A percentile compares a stretch with the other conserved stretches of the same genome.
phyloP scores from a whole-genome alignment of 1,140 invertebrate genomes.

The Notospermus geniculatus region DNA sequence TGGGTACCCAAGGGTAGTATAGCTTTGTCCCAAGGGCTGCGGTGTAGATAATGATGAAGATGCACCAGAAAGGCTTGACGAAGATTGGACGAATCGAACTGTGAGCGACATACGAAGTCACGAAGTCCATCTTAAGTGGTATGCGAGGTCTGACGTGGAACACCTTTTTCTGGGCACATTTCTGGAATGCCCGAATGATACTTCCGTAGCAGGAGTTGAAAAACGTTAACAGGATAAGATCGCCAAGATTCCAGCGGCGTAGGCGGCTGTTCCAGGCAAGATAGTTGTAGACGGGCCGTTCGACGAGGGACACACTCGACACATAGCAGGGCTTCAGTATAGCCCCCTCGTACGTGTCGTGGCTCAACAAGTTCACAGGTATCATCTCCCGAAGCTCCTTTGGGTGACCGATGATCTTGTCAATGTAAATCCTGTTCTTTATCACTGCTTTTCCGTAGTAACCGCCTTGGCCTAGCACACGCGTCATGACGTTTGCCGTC shows the following conservation, averaged over 20 bases:
- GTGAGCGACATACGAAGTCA: slow-evolving; percentile 41
- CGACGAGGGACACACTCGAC: slow-evolving; percentile 31
- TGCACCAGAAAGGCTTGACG: slow-evolving; percentile 43
- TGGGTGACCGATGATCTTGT: slow-evolving; percentile 39
- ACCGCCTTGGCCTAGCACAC: slow-evolving; percentile 38
- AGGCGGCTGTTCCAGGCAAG: slow-evolving; percentile 46
- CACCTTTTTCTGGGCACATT: slow-evolving; percentile 29
- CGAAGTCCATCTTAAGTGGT: slow-evolving; percentile 40
- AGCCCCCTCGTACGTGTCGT: slow-evolving; percentile 49
- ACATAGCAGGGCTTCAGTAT: slow-evolving; percentile 38
- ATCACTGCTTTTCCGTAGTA: slow-evolving; percentile 47
- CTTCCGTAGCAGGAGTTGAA: slow-evolving; percentile 39
- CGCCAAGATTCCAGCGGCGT: slow-evolving; percentile 45
- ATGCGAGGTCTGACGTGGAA: slow-evolving; percentile 40
- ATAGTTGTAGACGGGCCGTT: slow-evolving; percentile 43
- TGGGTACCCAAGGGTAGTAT: slow-evolving; percentile 35
- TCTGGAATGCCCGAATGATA: slow-evolving; percentile 40
- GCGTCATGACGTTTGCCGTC: slow-evolving; percentile 43
- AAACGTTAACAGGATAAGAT: slow-evolving; percentile 43
- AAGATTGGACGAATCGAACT: no score
- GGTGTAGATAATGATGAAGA: slow-evolving; percentile 37
- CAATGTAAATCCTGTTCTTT: slow-evolving; percentile 44
- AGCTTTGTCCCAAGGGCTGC: slow-evolving; percentile 24
- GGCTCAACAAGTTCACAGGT: slow-evolving; percentile 47
- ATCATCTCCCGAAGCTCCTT: slow-evolving; percentile 41